Percentiles rank a stretch among this genome's conserved stretches.
These are phyloP conservation scores for Ophiothrix spiculata DNA, from an alignment of 35 echinoderm and acorn worm genomes.

Conservation along the genomic window DNA sequence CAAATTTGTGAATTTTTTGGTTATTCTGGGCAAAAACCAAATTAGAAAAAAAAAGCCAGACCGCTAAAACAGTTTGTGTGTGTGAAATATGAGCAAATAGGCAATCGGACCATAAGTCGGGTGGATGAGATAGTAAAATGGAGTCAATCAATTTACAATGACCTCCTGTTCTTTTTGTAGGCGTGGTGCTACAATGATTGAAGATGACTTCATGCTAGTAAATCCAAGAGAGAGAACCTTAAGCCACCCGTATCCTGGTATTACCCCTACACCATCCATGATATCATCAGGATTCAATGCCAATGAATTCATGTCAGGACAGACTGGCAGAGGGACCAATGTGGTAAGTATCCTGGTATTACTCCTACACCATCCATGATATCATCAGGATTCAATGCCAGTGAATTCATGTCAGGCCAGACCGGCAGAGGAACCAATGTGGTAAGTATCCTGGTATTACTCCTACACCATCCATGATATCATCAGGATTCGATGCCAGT, in stretches of 20 bases:
- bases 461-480: too few relatives aligned
- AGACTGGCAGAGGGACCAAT: constrained; percentile 88
- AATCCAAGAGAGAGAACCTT: constrained; percentile 40
- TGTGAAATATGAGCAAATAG: too few relatives aligned
- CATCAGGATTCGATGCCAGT: too few relatives aligned
- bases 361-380: too few relatives aligned
- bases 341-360: constrained; percentile 58
- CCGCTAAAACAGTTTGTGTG: too few relatives aligned
- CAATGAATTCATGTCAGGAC: constrained; percentile 26
- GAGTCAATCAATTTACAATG: neutral
- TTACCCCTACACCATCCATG: constrained; percentile 48
- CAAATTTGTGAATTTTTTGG: too few relatives aligned
- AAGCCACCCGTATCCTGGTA: constrained; percentile 24
- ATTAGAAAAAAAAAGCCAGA: too few relatives aligned
- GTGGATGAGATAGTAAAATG: neutral
- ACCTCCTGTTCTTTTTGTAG: neutral
- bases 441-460: too few relatives aligned
- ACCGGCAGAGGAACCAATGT: too few relatives aligned
- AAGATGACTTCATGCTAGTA: constrained; percentile 89
- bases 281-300: constrained; percentile 45
- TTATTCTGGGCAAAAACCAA: too few relatives aligned
- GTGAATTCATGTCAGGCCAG: too few relatives aligned
- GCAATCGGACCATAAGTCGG: neutral
- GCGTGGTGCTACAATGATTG: constrained; percentile 22
- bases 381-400: too few relatives aligned